Evolutionary conservation across 2,113 vertebrate genomes (phyloP).

Genomic region (Scatophagus argus): DNA sequence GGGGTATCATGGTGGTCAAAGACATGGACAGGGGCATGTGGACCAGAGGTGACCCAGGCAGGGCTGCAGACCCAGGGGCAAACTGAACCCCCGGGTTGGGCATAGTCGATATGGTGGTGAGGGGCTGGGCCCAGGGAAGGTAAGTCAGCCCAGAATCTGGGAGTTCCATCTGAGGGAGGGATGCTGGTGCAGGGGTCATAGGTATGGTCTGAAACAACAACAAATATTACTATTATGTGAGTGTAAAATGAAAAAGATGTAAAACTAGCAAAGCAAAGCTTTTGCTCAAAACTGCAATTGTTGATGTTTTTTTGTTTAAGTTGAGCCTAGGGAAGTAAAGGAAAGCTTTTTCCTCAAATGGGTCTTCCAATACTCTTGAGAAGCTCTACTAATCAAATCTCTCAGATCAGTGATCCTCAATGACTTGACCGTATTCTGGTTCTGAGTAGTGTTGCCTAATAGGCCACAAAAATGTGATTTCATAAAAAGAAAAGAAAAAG

Average conservation of each 20-base stretch:
- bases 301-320: not conserved
- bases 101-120: slow-evolving; percentile 85
- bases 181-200: slow-evolving; percentile 67
- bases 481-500: too few relatives aligned
- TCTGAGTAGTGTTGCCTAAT: too few relatives aligned
- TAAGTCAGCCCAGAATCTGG: slow-evolving; percentile 89
- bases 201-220: slow-evolving; percentile 85
- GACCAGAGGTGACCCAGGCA: slow-evolving; percentile 85
- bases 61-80: slow-evolving; percentile 81
- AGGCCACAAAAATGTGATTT: too few relatives aligned
- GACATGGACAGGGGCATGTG: slow-evolving; percentile 87
- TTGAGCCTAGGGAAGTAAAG: not conserved
- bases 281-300: not conserved
- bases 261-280: slow-evolving; percentile 1
- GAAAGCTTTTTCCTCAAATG: not conserved
- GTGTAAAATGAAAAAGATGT: not conserved
- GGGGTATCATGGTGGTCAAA: slow-evolving; percentile 78
- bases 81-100: slow-evolving; percentile 85
- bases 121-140: slow-evolving; percentile 92
- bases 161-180: slow-evolving; percentile 87
- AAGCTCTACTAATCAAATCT: too few relatives aligned
- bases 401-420: too few relatives aligned
- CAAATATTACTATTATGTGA: not conserved
- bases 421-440: too few relatives aligned
- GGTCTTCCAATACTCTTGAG: too few relatives aligned